Evolutionary conservation across 2,113 vertebrate species (phyloP), one percentile per base, ranked within the genome.

Genomic region (Myotis yumanensis): DNA sequence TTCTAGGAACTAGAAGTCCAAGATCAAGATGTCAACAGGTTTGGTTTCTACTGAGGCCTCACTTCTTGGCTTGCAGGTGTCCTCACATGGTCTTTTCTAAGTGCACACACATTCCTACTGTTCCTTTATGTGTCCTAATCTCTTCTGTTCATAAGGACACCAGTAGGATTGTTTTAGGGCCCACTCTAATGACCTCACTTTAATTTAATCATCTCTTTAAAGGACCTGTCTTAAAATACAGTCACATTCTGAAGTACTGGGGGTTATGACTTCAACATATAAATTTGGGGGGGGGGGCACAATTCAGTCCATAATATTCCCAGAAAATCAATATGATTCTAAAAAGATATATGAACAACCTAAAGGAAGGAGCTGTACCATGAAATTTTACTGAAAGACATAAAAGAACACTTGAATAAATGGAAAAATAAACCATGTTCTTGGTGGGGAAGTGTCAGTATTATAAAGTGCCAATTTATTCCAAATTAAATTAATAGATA

Each of bases 211-310:
- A 69, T 3, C 23, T 73, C 82, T 89, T 77, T 43, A 37, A 88
- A 35, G 51, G 22, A 4, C 17, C 20, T 62, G 43, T 3, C 46
- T 92, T 32, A 64, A 89, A 86, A 81, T 64, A 59, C 2, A 90
- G 81, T 73, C 86, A 92, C 64, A 81, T 79, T 80, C 76, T 90
- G 62, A 82, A 30, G 20, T 93, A 30, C 59, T 64, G 59, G 11
- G 59, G 59, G 59, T 64, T 64, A 64, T 59, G 57, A 59, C 23
- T 64, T 90, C 54, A 75, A 75, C 3, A 54, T 40, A 94, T 46
- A 32, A 76, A 86, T 59, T 35, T 82, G 35, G 23, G 20, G 14
- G 54, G 5, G 14, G 7, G 35, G 15, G 12, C 30, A 84, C 22
- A 80, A 64, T 71, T 69, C 14, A 81, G 57, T 5, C 23, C 40